Conservation (phyloP, 2,797 vertebrate genomes). For the Mormyrus proboscirostris region DNA sequence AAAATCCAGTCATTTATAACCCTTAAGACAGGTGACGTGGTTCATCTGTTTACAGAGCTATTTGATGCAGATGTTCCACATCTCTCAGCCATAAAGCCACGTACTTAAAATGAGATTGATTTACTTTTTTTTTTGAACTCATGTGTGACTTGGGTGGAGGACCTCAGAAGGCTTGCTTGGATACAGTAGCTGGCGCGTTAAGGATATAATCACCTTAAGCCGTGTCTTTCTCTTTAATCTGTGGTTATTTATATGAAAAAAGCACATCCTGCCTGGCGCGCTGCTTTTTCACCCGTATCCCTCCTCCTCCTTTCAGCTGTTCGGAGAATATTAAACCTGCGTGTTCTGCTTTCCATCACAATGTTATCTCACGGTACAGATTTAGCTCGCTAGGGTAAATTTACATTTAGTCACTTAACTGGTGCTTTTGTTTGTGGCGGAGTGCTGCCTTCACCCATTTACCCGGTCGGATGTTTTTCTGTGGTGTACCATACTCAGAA, state of each 20-base stretch:
- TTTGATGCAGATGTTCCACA: neutral
- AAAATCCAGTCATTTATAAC: neutral
- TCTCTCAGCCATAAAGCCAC: neutral
- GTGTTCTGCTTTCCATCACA: neutral
- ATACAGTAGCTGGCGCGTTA: neutral
- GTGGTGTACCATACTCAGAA: neutral
- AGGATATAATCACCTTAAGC: neutral
- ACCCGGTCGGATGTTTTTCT: neutral
- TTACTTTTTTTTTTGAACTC: slow-evolving; percentile 3
- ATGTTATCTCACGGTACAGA: neutral
- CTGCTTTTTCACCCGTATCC: neutral
- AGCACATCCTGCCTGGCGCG: neutral
- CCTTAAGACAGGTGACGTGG: neutral
- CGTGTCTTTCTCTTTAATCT: neutral
- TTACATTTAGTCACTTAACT: slow-evolving; percentile 2
- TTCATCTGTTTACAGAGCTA: neutral
- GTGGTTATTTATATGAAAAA: neutral
- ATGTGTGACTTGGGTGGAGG: neutral
- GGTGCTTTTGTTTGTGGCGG: neutral
- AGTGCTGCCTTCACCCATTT: neutral
- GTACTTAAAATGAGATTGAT: neutral
- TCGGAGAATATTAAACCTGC: neutral
- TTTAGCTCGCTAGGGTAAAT: neutral
- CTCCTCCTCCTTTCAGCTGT: neutral
- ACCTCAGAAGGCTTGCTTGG: neutral